These are phyloP conservation scores for Dipodomys stephensi DNA, from an alignment of 2,113 vertebrate species.

Conservation along the genomic window DNA sequence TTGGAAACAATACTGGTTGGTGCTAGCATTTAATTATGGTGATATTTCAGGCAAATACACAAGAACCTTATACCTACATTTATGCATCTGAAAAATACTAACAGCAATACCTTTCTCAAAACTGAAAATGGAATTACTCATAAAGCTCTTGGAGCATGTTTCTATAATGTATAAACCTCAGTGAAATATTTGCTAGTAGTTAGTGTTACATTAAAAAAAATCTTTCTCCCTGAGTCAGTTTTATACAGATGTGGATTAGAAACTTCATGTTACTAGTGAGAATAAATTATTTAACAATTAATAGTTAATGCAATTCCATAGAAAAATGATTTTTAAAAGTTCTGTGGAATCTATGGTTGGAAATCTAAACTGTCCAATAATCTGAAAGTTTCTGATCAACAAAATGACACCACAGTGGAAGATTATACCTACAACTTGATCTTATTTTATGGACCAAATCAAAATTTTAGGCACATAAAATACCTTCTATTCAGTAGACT, in stretches of 20 bases:
- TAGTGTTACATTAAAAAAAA: neutral
- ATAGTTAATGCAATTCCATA: neutral
- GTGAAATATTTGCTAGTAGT: neutral
- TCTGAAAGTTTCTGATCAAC: neutral
- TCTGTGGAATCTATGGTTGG: neutral
- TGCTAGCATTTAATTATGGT: neutral
- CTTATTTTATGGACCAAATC: neutral
- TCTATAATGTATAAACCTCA: neutral
- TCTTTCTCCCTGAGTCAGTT: neutral
- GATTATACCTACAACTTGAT: neutral
- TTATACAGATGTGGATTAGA: neutral
- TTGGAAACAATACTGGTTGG: neutral
- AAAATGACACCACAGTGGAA: neutral
- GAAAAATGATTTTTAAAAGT: neutral
- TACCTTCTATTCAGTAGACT: neutral
- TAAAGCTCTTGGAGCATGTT: neutral
- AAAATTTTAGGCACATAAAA: neutral
- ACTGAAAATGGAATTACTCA: neutral
- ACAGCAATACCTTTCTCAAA: neutral
- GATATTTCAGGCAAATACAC: neutral
- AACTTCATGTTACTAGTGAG: neutral
- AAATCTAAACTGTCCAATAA: neutral
- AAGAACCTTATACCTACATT: neutral
- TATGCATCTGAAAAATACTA: neutral
- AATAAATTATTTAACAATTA: conserved; percentile 1